A percentile compares a stretch with the other conserved stretches of the same genome.
Evolutionary conservation across 1,140 invertebrate genomes (phyloP).

Genomic region (Pogonomyrmex barbatus): DNA sequence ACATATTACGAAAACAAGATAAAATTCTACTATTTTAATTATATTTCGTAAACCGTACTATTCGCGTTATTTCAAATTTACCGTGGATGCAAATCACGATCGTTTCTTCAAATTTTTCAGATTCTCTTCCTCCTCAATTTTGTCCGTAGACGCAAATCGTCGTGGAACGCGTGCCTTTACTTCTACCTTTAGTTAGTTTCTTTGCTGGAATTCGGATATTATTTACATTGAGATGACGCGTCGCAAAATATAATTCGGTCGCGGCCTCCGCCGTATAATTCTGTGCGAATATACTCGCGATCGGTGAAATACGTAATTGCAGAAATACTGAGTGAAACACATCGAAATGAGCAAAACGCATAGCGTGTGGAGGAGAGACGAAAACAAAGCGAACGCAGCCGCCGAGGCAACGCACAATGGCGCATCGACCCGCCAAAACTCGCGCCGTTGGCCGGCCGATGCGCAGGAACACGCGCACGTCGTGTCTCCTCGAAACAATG

Average conservation of each 20-base stretch:
- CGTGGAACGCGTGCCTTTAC: not conserved
- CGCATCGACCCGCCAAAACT: slow-evolving; percentile 83
- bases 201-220: slow-evolving; percentile 15
- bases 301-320: too few relatives aligned
- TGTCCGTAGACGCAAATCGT: not conserved
- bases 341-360: slow-evolving; percentile 45
- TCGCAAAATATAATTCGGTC: slow-evolving; percentile 24
- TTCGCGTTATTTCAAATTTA: not conserved
- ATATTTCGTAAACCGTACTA: not conserved
- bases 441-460: slow-evolving; percentile 54
- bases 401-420: slow-evolving; percentile 77
- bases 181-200: not conserved
- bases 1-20: not conserved
- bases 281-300: not conserved
- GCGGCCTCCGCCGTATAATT: slow-evolving; percentile 20
- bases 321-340: slow-evolving; percentile 49
- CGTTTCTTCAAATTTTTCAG: not conserved
- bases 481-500: slow-evolving; percentile 31
- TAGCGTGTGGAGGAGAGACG: slow-evolving; percentile 18
- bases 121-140: not conserved
- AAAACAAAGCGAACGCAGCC: slow-evolving; percentile 79
- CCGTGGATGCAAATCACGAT: not conserved
- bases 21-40: not conserved
- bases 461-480: slow-evolving; percentile 68
- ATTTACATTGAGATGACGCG: slow-evolving; percentile 15